Conservation (phyloP, 2,888 invertebrate genomes). For the Rhogogaster chlorosoma region DNA sequence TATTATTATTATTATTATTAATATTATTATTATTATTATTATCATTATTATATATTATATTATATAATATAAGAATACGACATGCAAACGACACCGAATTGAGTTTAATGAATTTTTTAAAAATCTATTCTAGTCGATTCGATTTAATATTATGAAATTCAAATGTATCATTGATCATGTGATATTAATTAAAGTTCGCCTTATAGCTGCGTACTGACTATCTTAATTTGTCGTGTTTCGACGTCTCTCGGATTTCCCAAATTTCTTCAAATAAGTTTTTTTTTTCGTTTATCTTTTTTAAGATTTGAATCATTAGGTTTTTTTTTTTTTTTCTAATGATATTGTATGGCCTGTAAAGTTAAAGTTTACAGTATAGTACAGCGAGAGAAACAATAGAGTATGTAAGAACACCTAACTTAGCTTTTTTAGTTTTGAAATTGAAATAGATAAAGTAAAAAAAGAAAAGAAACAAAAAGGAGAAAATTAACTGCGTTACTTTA, state of each 20-base stretch:
- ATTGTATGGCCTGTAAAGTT: conserved; percentile 27
- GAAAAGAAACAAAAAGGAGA: neutral
- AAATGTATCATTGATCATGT: neutral
- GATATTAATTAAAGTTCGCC: neutral
- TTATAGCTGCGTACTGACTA: neutral
- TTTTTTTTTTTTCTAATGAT: neutral
- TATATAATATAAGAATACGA: conserved; percentile 47
- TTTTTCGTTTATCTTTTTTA: too few species aligned
- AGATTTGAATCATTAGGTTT: neutral
- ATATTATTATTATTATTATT: neutral
- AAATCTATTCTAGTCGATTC: conserved; percentile 5
- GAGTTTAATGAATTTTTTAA: conserved; percentile 58
- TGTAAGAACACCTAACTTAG: neutral
- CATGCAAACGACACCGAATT: conserved; percentile 67
- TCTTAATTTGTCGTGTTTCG: neutral
- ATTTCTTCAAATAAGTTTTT: neutral
- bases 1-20: neutral
- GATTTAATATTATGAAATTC: conserved; percentile 4
- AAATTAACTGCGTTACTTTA: neutral
- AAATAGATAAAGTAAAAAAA: neutral
- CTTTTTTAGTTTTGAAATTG: neutral
- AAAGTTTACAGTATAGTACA: conserved; percentile 12
- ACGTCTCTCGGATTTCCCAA: neutral
- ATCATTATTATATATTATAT: conserved; percentile 1
- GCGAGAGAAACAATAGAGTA: neutral